Base-by-base conservation (phyloP, 1,140 invertebrate species). In the Odontomachus brunneus region DNA sequence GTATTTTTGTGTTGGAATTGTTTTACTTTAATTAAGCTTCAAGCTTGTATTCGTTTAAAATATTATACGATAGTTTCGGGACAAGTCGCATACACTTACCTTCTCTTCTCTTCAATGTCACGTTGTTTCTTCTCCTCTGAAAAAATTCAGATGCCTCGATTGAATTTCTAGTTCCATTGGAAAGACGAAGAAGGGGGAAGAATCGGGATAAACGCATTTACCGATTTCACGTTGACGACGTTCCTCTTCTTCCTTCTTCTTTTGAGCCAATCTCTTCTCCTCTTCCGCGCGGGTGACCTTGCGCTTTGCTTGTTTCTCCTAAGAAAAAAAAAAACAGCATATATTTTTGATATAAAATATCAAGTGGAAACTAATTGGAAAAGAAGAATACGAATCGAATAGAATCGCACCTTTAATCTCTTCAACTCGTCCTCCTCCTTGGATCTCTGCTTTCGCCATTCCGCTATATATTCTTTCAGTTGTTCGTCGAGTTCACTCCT, bases 391-490 rank as follows among this genome's bases (percentile, higher is more conserved):
- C n/a, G 29, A 48, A 51, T 15, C 17, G 14, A 26, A 48, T 14
- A 14, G 12, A 38, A 53, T 78, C 73, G 69, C 84, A 91, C 93
- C 95, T 99, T 99, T 92, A 99, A 96, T 92, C 96, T 97, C 94
- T 98, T 98, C 91, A 99, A 96, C 92, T 99, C 98, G 90, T 99
- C 98, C 93, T 99, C 98, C 94, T 99, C 98, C 96, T 98, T 98
- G 95, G 97, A 95, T 91, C 98, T 96, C 93, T 99, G 98, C 95
- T 98, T 98, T 92, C 98, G 96, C 97, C 98, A 98, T 97, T 99
- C 98, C 93, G 97, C 96, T 94, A 99, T 98, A 96, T 99, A 99
- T 95, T 99, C 98, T 94, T 98, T 98, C 91, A 98, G 96, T 94
- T 99, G 97, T 92, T 98, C 98, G 96, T 99, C 98, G 93, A 99